Evolutionary conservation across 2,888 invertebrate genomes (phyloP).

Genomic region (Gasteruption jaculator): DNA sequence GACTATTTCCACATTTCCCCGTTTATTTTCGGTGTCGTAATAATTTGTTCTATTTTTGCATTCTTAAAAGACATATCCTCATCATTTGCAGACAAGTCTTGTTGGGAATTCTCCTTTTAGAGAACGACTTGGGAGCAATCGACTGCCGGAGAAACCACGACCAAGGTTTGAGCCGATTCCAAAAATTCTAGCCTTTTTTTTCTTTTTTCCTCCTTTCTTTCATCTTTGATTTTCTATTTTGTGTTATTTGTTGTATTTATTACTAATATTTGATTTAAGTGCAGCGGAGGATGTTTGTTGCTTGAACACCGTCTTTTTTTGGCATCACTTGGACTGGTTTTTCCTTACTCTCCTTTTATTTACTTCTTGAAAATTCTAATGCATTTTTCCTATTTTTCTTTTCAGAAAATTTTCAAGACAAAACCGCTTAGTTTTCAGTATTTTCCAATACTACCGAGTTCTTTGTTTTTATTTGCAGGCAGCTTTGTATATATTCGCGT

Average conservation of each 20-base stretch:
- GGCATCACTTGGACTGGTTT: conserved; percentile 3
- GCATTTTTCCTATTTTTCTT: conserved; percentile 10
- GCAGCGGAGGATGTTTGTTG: too few relatives aligned
- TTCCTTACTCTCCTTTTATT: not conserved
- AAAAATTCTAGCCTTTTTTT: too few relatives aligned
- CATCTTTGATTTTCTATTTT: too few relatives aligned
- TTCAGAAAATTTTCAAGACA: conserved; percentile 10
- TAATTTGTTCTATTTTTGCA: too few relatives aligned
- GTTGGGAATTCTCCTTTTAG: conserved; percentile 77
- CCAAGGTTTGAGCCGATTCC: conserved; percentile 78
- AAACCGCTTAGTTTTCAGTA: too few relatives aligned
- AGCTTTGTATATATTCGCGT: too few relatives aligned
- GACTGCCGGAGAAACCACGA: conserved; percentile 74
- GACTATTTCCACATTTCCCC: too few relatives aligned
- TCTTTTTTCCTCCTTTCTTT: conserved; percentile 23
- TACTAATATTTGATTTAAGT: too few relatives aligned
- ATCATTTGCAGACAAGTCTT: conserved; percentile 57
- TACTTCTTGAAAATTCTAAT: conserved; percentile 3
- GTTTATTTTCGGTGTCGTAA: too few relatives aligned
- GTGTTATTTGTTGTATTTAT: too few relatives aligned
- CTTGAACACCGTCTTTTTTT: not conserved
- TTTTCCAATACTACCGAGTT: too few relatives aligned
- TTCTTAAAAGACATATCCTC: conserved; percentile 33
- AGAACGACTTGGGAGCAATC: conserved; percentile 84
- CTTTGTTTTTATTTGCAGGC: too few relatives aligned